Evolutionary conservation across 2,113 vertebrate genomes (phyloP).

Genomic region (Salvelinus fontinalis): DNA sequence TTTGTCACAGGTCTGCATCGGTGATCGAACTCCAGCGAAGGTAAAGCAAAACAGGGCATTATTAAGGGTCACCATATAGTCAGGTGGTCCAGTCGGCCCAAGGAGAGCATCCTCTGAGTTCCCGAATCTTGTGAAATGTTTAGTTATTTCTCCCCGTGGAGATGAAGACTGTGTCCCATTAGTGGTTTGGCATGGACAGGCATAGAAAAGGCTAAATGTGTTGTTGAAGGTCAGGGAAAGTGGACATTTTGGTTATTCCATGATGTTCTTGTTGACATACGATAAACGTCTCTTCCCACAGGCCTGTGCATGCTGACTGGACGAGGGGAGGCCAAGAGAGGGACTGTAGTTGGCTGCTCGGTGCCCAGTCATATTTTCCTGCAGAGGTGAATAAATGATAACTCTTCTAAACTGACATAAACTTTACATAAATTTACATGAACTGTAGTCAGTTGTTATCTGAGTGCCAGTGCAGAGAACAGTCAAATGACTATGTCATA

Average conservation of each 20-base stretch:
- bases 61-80: not conserved
- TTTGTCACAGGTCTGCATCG: not conserved
- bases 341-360: constrained; percentile 51
- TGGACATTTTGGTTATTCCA: constrained; percentile 36
- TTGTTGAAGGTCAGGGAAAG: not conserved
- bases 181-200: not conserved
- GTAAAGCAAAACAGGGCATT: not conserved
- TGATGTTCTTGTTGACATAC: constrained; percentile 67
- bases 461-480: not conserved
- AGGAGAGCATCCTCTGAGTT: not conserved
- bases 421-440: not conserved
- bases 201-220: not conserved
- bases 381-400: not conserved
- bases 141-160: not conserved
- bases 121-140: constrained; percentile 1
- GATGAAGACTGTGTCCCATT: no score
- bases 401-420: not conserved
- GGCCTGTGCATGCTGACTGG: constrained; percentile 60
- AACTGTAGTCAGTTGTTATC: not conserved
- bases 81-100: not conserved
- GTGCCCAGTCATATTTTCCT: constrained; percentile 52
- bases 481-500: not conserved
- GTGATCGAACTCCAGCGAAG: not conserved
- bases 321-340: constrained; percentile 61
- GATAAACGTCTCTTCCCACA: constrained; percentile 70